Percentiles rank a stretch among this genome's conserved stretches.
Conservation (phyloP, 2,113 vertebrate species). For the Apodemus sylvaticus region DNA sequence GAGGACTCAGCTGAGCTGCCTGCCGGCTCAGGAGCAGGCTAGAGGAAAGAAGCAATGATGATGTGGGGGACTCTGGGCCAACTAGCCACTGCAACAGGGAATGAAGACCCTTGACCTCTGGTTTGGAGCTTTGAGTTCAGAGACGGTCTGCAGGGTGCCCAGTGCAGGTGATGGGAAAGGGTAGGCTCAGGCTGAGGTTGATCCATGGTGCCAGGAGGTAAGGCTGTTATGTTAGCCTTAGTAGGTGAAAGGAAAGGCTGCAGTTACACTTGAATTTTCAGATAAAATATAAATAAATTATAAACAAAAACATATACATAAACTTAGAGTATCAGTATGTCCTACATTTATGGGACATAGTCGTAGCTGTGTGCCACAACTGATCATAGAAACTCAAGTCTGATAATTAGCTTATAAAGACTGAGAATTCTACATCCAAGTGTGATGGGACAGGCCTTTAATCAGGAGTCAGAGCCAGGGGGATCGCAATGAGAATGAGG, state of each 20-base stretch:
- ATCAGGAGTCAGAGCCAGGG: neutral
- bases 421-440: neutral
- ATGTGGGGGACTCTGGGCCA: neutral
- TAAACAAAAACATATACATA: no score
- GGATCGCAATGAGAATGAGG: neutral
- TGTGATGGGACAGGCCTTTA: neutral
- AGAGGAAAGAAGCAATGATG: neutral
- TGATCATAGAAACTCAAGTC: neutral
- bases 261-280: constrained; percentile 10
- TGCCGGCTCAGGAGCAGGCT: neutral
- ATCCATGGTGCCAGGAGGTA: neutral
- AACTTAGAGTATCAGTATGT: neutral
- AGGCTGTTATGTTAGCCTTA: neutral
- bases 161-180: neutral
- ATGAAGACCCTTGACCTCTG: neutral
- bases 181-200: neutral
- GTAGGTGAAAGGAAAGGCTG: neutral
- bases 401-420: neutral
- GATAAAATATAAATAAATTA: neutral
- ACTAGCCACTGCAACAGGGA: neutral
- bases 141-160: neutral
- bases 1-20: neutral
- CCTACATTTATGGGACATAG: neutral
- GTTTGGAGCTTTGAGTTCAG: neutral
- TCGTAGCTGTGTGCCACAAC: neutral